Base-by-base conservation (phyloP, 2,888 invertebrate species). In the Caenorhabditis wallacei region DNA sequence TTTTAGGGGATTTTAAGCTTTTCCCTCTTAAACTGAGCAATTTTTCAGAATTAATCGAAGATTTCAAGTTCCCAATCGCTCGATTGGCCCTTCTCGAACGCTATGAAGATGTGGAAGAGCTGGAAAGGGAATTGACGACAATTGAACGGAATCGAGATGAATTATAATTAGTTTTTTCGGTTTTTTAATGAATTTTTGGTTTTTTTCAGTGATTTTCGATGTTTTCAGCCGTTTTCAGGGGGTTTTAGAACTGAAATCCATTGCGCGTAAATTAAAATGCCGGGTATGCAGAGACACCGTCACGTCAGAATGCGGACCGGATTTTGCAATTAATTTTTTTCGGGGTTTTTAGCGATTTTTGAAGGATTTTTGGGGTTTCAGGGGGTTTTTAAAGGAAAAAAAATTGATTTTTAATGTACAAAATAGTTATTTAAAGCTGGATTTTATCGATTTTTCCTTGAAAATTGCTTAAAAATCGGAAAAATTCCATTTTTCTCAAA, bases 21-120 rank as follows among this genome's bases (percentile, higher is more conserved):
- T n/a, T n/a, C n/a, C 37, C 22, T 26, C 8, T 46, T 30, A 16
- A 59, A 26, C 5, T 24, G 5, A 13, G 22, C 24, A 13, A 26
- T 26, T 37, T 51, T 54, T 22, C 53, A 80, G 80, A 59, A 18
- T n/a, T 46, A 4, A 74, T 80, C 20, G 68, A 72, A 16, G 61
- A 74, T 35, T 80, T 61, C 68, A 72, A 74, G 51, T 63, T 80
- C 46, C 80, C 80, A 53, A 54, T 80, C 13, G 16, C 48, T 18
- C 59, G 72, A 8, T n/a, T 80, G 26, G 20, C 66, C n/a, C 80
- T 72, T 43, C 20, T 66, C 53, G 74, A 80, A 46, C 72, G 80
- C 0, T 56, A 68, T n/a, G 53, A 72, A 37, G 80, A 80, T 37
- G 56, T 74, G 24, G 74, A 51, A 10, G 74, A 80, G 20, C 53